Base-by-base conservation (phyloP, 1,140 invertebrate species). In the Ylistrum balloti region DNA sequence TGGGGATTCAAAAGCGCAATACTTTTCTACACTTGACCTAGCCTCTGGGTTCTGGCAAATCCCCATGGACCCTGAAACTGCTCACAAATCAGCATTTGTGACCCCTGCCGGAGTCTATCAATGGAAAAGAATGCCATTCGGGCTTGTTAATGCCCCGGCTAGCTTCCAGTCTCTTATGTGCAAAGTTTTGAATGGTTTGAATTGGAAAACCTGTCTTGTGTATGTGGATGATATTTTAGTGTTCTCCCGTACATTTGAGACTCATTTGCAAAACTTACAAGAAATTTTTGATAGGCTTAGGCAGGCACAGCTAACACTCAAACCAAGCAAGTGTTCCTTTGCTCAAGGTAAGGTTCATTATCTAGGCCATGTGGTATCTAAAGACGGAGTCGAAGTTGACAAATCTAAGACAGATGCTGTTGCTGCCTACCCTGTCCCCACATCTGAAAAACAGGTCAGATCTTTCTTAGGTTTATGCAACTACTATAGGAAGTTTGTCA, bases 151-250 rank as follows among this genome's bases (percentile, higher is more conserved):
- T 56, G 91, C 92, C 33, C 87, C 92, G 56, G 86, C 88, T 85
- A 38, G 56, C n/a, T 91, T 91, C 28, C 88, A 90, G 85, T 22
- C 33, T 28, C 35, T 89, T 20, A 38, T 91, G 91, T 34, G 85
- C 11, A 28, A 88, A 10, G 88, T 91, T 3, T 38, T 91, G 1
- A 56, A 86, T 33, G 86, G 33, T 20, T 22, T 92, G 3, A 74
- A 89, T 45, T 92, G 89, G 38, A 86, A 90, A 45, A 87, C 20
- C 34, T 85, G 35, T 3, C 34, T 91, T 13, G 87, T 91, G 20
- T 92, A 92, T 88, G 48, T 91, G 45, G 90, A 93, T 89, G 90
- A 92, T 38, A 91, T 93, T 17, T 28, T 92, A 0, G 85, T 92
- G 7, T 91, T 90, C 45, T 87, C 88, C 7, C 28, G 56, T n/a